Conservation (phyloP, 2,797 vertebrate genomes). For the Darevskia mixta region DNA sequence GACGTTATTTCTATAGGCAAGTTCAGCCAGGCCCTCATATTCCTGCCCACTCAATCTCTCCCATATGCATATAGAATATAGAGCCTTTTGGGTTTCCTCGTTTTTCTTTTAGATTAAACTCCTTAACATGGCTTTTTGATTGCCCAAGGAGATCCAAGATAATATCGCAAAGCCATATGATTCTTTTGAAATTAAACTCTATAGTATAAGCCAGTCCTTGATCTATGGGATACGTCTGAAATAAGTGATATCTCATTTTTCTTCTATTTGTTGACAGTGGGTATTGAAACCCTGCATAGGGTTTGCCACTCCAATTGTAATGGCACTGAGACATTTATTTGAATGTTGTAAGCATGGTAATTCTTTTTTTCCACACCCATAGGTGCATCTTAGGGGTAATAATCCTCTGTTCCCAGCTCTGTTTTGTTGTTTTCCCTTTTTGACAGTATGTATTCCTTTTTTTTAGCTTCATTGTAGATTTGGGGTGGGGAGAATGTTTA, state of each 20-base stretch:
- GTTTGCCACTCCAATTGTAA: neutral
- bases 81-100: neutral
- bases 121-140: neutral
- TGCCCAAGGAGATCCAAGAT: slow-evolving; percentile 13
- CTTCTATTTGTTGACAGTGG: neutral
- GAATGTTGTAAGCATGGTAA: slow-evolving; percentile 41
- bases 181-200: slow-evolving; percentile 3
- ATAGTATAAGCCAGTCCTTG: neutral
- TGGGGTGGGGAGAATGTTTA: slow-evolving; percentile 25
- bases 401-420: slow-evolving; percentile 3
- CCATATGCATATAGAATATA: slow-evolving; percentile 3
- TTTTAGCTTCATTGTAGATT: slow-evolving; percentile 32
- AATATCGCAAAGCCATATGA: slow-evolving; percentile 3
- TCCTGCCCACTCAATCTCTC: neutral
- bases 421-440: slow-evolving; percentile 29
- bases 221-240: neutral
- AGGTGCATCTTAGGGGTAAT: slow-evolving; percentile 23
- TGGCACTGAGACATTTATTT: slow-evolving; percentile 19
- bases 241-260: slow-evolving; percentile 29
- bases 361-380: slow-evolving; percentile 32
- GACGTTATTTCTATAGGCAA: neutral
- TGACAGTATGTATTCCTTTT: slow-evolving; percentile 57
- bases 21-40: neutral
- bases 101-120: slow-evolving; percentile 23
- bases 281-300: neutral